A percentile compares a stretch with the other conserved stretches of the same genome.
phyloP scores from a whole-genome alignment of 2,797 vertebrate genomes.

The Decapterus maruadsi region DNA sequence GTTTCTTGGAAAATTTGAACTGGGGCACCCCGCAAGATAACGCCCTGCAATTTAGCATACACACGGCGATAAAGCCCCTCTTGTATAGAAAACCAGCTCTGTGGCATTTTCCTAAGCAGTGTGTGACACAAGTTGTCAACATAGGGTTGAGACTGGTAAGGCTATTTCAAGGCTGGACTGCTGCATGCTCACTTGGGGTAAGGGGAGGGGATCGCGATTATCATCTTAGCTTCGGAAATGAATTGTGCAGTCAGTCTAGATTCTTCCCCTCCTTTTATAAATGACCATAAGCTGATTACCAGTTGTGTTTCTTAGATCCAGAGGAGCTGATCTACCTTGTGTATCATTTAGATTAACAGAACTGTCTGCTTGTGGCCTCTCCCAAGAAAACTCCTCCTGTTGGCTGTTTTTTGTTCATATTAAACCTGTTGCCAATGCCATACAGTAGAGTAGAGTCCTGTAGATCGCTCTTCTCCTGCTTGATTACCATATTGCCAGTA shows the following conservation, averaged over 20 bases:
- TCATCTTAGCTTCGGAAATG: constrained; percentile 20
- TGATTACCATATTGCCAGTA: constrained; percentile 9
- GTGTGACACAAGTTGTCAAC: constrained; percentile 54
- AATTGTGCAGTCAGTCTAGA: constrained; percentile 7
- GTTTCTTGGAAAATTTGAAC: constrained; percentile 61
- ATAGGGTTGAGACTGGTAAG: constrained; percentile 37
- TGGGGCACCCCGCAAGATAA: constrained; percentile 54
- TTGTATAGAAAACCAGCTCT: constrained; percentile 67
- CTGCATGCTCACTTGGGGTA: constrained; percentile 16
- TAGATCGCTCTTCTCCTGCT: constrained; percentile 1
- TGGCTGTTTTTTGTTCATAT: constrained; percentile 48
- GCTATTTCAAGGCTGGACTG: constrained; percentile 42
- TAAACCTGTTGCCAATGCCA: constrained; percentile 24
- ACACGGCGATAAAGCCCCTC: constrained; percentile 62
- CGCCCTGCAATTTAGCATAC: constrained; percentile 55
- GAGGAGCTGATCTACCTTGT: constrained; percentile 5
- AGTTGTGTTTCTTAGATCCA: constrained; percentile 12
- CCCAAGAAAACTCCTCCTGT: constrained; percentile 36
- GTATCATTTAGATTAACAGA: constrained; percentile 23
- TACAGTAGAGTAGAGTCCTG: too few species aligned
- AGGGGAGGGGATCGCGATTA: constrained; percentile 17
- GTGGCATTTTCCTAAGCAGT: constrained; percentile 53
- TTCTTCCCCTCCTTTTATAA: constrained; percentile 14
- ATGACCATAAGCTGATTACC: constrained; percentile 16
- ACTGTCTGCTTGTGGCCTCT: constrained; percentile 9